Evolutionary conservation across 2,888 invertebrate species (phyloP), one percentile per base, ranked within the genome.

Genomic region (Meiosimyza platycephala): DNA sequence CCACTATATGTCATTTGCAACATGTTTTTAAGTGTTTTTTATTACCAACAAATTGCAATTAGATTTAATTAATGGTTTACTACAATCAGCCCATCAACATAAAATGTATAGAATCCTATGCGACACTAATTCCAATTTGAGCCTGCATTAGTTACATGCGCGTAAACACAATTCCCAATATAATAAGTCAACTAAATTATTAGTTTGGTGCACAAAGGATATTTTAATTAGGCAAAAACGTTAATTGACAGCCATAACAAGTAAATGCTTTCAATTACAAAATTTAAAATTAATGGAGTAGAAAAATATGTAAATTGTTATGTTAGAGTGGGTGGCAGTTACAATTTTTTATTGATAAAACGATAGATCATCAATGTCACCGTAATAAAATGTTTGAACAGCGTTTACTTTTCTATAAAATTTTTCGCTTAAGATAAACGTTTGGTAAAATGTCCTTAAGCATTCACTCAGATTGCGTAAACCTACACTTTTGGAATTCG

Each of bases 181-280:
- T 33, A 12, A 57, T 22, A n/a, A 28, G 57, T 7, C 9, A 51
- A 52, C 51, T 52, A 52, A 54, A 54, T 40, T 66, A 54, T 16
- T 40, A 51, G 16, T 54, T 66, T 52, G n/a, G 6, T 40, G 16
- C 28, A 6, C 57, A 57, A 48, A 68, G 22, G 15, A 59, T 9
- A 50, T 68, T 48, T 68, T 68, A 68, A 68, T 68, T 68, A 68
- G 15, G 57, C 33, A 22, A 28, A 48, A 48, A 50, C 40, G 57
- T 57, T 68, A 50, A 68, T 68, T 22, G 68, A 68, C 59, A 59
- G n/a, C 22, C 22, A 50, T 22, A 50, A 57, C 50, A 59, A 68
- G 48, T 59, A 22, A 59, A 57, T 50, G 59, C 57, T 59, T 55
- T 48, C 57, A 57, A 57, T 68, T 59, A 57, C 13, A n/a, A 6